Base-by-base conservation (phyloP, 2,113 vertebrate species). In the Sorex fumeus region DNA sequence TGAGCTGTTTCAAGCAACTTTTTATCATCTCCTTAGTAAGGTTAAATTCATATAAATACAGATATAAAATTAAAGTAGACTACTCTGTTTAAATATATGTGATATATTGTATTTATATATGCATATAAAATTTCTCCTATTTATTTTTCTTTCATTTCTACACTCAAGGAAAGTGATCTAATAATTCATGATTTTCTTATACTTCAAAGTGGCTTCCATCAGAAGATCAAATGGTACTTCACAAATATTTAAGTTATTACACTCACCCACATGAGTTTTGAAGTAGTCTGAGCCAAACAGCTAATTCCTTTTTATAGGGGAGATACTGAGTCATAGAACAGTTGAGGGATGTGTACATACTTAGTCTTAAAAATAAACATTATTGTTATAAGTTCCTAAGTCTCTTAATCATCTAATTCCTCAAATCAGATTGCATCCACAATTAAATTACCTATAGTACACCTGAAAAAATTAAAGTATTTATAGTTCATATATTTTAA, bases 381-480 rank as follows among this genome's bases (percentile, higher is more conserved):
- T 79, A 43, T 84, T 92, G 23, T 36, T 16, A 76, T 16, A 90
- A 45, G 21, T 79, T 85, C 34, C 27, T 32, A 79, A 79, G n/a
- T 62, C 6, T 74, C 10, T 10, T 80, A 79, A 45, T 53, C 2
- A 72, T 84, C 45, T 34, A 77, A 87, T 91, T 80, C 53, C 8
- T 25, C 43, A 86, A 86, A 81, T 57, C 47, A 84, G 25, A 62
- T 60, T 18, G 69, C 87, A 76, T 84, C 86, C 90, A 21, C 50
- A 66, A 36, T 87, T 84, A 87, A 84, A 30, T 13, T 36, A 1
- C 25, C 71, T 85, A 85, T 0, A 45, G 72, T 75, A 70, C 47
- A 45, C 11, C n/a, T 85, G 28, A 15, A 89, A 95, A 86, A 60
- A n/a, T 79, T 72, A 57, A 90, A 71, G 23, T 30, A 84, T 70